A percentile compares a stretch with the other conserved stretches of the same genome.
Conservation (phyloP, 2,113 vertebrate genomes). For the Macrotus californicus region DNA sequence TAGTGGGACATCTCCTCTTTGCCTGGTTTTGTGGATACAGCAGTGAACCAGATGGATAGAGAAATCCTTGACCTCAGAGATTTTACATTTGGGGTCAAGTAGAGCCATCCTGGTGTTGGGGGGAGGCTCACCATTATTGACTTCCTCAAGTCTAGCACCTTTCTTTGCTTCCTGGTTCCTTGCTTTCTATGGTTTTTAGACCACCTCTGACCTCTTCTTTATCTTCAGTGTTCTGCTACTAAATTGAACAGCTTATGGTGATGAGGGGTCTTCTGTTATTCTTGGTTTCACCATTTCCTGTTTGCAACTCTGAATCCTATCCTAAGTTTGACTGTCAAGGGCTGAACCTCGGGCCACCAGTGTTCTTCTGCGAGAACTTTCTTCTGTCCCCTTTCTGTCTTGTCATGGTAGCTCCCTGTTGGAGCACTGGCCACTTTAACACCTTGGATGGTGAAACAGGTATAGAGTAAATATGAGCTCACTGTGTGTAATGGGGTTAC, state of each 20-base stretch:
- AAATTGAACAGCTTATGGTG: not conserved
- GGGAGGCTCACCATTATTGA: not conserved
- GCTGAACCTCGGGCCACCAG: not conserved
- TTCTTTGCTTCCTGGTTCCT: not conserved
- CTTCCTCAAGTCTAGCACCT: not conserved
- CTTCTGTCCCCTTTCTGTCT: not conserved
- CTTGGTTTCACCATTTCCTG: not conserved
- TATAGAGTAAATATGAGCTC: not conserved
- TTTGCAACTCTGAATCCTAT: no score
- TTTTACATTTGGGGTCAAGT: not conserved
- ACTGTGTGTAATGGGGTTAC: not conserved
- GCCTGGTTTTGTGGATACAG: not conserved
- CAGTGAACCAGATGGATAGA: not conserved
- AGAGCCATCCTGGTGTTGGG: not conserved
- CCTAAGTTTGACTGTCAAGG: not conserved
- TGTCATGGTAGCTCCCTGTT: not conserved
- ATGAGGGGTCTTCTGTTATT: not conserved
- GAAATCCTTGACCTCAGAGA: not conserved
- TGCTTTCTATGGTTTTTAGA: not conserved
- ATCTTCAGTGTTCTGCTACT: not conserved
- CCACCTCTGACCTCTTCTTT: not conserved
- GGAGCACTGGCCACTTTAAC: not conserved
- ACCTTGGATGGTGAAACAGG: not conserved
- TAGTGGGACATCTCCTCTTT: not conserved
- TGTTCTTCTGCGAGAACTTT: not conserved